Conservation (phyloP, 2,113 vertebrate genomes). For the Macrotis lagotis region DNA sequence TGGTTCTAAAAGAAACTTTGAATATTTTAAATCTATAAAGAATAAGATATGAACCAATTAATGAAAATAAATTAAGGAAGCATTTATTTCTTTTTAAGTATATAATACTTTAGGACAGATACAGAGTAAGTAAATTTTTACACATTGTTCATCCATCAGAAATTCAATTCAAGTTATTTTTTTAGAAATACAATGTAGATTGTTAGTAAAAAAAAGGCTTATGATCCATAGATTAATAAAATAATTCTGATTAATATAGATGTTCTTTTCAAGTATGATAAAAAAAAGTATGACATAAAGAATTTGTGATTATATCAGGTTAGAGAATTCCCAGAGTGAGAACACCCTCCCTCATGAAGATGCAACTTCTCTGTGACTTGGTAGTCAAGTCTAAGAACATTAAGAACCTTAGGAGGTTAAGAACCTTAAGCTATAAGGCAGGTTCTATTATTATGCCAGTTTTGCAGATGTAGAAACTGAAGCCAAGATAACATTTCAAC, state of each 20-base stretch:
- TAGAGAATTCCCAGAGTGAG: background rate
- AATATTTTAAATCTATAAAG: background rate
- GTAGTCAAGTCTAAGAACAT: background rate
- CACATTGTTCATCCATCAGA: conserved; percentile 7
- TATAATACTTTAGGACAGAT: conserved; percentile 1
- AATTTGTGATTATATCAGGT: background rate
- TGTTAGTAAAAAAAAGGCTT: conserved; percentile 36
- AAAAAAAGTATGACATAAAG: background rate
- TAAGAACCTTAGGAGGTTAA: background rate
- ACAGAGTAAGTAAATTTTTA: conserved; percentile 11
- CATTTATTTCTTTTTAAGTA: conserved; percentile 10
- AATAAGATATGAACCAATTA: no score
- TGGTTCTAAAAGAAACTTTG: background rate
- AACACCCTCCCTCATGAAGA: background rate
- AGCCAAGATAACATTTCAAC: background rate
- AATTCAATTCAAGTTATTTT: conserved; percentile 35
- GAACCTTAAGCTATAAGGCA: background rate
- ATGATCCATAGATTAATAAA: background rate
- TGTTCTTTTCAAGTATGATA: background rate
- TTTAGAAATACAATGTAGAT: conserved; percentile 18
- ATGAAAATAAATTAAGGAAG: background rate
- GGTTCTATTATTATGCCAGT: background rate
- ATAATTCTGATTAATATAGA: conserved; percentile 31
- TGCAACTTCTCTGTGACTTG: background rate
- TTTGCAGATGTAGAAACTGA: background rate